phyloP scores from a whole-genome alignment of 2,797 vertebrate species.

The Sarcoramphus papa region DNA sequence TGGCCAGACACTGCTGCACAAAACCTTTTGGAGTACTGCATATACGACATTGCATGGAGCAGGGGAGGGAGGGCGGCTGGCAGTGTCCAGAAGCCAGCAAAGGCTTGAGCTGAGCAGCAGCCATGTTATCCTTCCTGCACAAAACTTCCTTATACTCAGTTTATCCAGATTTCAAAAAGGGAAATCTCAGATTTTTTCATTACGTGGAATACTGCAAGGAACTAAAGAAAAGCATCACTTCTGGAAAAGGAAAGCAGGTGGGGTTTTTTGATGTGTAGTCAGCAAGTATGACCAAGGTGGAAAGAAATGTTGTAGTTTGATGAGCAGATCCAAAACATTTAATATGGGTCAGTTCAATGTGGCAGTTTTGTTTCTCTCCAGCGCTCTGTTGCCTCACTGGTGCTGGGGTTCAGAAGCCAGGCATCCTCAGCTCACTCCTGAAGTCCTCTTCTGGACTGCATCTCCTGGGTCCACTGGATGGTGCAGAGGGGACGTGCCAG shows the following conservation, averaged over 20 bases:
- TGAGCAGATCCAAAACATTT: not conserved
- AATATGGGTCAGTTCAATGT: not conserved
- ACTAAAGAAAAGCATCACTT: not conserved
- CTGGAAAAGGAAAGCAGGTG: not conserved
- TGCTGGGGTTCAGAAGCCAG: not conserved
- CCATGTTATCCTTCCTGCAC: not conserved
- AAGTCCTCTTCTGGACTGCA: not conserved
- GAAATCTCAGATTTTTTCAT: not conserved
- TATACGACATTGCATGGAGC: fast-evolving
- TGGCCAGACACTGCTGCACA: not conserved
- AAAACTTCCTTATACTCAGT: not conserved
- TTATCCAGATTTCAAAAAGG: not conserved
- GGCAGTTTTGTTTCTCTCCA: not conserved
- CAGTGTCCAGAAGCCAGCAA: not conserved
- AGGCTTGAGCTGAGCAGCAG: not conserved
- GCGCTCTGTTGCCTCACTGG: not conserved
- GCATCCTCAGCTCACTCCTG: not conserved
- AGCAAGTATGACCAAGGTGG: not conserved
- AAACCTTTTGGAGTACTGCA: not conserved
- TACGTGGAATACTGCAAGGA: not conserved
- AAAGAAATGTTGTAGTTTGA: not conserved
- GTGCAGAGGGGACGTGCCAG: not conserved
- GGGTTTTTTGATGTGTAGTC: not conserved
- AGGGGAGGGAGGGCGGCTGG: not conserved
- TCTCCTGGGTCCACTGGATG: not conserved